These are phyloP conservation scores for Chaenogobius annularis DNA, from an alignment of 2,113 vertebrate genomes.

Conservation along the genomic window DNA sequence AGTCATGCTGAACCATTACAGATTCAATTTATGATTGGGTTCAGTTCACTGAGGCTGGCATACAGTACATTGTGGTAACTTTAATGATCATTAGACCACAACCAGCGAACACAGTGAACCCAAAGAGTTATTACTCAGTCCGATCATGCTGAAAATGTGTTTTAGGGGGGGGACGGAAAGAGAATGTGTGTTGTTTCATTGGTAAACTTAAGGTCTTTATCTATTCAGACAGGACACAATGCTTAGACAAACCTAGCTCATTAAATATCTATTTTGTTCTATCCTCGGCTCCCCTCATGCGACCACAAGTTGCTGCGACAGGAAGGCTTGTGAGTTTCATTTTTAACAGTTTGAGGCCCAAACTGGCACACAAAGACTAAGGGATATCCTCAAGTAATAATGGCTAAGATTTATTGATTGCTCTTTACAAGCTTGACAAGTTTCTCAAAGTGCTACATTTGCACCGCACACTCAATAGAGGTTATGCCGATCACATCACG, in stretches of 20 bases:
- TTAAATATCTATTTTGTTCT: neutral
- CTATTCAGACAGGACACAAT: neutral
- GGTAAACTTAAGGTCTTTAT: neutral
- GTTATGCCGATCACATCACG: too few species aligned
- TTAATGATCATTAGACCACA: conserved; percentile 4
- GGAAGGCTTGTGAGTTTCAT: neutral
- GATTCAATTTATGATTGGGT: conserved; percentile 7
- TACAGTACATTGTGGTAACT: neutral
- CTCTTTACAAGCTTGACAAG: neutral
- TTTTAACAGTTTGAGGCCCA: neutral
- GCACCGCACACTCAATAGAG: too few species aligned
- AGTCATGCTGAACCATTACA: neutral
- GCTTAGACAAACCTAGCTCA: neutral
- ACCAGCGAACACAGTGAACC: neutral
- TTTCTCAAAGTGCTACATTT: too few species aligned
- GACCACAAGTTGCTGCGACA: neutral
- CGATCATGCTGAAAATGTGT: conserved; percentile 3
- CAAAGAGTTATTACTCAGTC: neutral
- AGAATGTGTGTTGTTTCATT: neutral
- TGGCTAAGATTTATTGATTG: neutral
- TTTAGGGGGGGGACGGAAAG: neutral
- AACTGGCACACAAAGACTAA: neutral
- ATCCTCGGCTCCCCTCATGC: neutral
- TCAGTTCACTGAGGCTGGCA: neutral
- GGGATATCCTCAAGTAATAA: neutral